Base-by-base conservation (phyloP, 1,140 invertebrate genomes). In the Campodea augens region DNA sequence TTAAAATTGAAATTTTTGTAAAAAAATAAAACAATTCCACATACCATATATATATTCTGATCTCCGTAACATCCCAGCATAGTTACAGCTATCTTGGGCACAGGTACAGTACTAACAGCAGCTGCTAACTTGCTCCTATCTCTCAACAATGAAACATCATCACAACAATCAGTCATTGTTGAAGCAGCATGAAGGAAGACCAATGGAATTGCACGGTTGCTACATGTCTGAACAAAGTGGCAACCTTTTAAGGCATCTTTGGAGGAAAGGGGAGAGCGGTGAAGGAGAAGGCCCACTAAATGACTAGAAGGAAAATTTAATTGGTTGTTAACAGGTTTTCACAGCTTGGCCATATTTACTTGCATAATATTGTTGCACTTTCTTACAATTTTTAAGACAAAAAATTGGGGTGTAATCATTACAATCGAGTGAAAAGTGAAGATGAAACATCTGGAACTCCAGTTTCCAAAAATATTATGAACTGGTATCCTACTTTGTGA, bases 41-140 rank as follows among this genome's bases (percentile, higher is more conserved):
- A 40, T 38, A 54, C 52, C 49, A 54, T 48, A 2, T 46, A 19
- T 18, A 52, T 76, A 55, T 75, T 77, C 25, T 75, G 77, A 49
- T 75, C 75, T 18, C 67, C 64, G 47, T 66, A 68, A 0, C 64
- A 68, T 7, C 65, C 65, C 29, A 70, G 67, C 41, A 73, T 56
- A 5, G 73, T 55, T 0, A 74, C 49, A 2, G 69, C 68, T 19
- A 78, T 57, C 54, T 80, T 80, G 3, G 77, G 77, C 25, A 79
- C 75, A 46, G 66, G 46, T 7, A 73, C 71, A 55, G 72, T 75
- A 3, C 77, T 64, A 23, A 78, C 72, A 4, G 74, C 72, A 18
- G 72, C 76, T 19, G 77, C 75, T 66, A 78, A 65, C 57, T 79
- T 79, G 25, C 73, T 76, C 41, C 76, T 74, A 55, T 78, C 60